Conservation (phyloP, 2,797 vertebrate species). For the Smutsia gigantea region DNA sequence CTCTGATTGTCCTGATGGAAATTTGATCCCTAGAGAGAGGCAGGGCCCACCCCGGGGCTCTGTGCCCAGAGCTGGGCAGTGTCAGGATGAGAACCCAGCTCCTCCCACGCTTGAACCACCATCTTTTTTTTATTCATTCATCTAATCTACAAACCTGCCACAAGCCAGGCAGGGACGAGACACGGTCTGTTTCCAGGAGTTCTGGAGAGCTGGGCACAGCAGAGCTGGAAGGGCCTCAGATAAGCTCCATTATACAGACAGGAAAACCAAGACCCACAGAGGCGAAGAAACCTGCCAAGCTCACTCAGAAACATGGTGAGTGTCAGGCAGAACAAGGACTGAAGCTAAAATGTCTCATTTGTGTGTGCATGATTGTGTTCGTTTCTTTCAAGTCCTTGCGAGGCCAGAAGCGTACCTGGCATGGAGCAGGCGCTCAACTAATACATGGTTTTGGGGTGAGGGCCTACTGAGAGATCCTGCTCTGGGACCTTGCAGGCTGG, state of each 20-base stretch:
- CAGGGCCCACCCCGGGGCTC: fast-evolving
- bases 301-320: background rate
- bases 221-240: background rate
- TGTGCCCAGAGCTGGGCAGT: background rate
- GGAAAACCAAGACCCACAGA: background rate
- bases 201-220: background rate
- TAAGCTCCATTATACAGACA: background rate
- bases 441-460: fast-evolving
- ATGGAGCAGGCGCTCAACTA: background rate
- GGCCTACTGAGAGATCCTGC: background rate
- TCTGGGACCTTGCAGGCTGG: background rate
- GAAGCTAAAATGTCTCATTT: fast-evolving
- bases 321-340: background rate
- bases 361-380: fast-evolving
- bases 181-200: background rate
- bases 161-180: background rate
- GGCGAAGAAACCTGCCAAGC: background rate
- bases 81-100: background rate
- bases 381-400: background rate
- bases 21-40: background rate
- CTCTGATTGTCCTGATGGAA: background rate
- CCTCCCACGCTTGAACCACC: background rate
- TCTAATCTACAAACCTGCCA: background rate
- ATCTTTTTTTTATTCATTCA: background rate
- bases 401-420: background rate